These are phyloP conservation scores for Caenorhabditis inopinata DNA, from an alignment of 1,140 invertebrate genomes.

Conservation along the genomic window DNA sequence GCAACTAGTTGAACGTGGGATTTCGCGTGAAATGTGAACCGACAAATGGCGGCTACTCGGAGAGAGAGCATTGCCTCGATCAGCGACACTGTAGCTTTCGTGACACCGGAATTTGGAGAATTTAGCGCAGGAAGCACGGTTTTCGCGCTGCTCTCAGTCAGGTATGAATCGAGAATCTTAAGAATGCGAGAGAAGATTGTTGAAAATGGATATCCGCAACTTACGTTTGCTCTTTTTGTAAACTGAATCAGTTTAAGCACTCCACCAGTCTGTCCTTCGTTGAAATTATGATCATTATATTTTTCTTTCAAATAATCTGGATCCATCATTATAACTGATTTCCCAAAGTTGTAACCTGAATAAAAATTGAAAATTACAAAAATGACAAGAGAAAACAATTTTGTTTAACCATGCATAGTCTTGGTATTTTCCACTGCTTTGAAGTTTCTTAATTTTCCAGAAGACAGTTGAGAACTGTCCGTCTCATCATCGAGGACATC, in stretches of 20 bases:
- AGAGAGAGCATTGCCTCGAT: not conserved
- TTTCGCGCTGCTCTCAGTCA: not conserved
- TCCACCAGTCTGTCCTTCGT: constrained; percentile 1
- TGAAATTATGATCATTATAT: constrained; percentile 21
- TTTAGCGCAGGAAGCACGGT: not conserved
- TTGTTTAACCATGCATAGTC: not conserved
- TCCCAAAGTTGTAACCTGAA: constrained; percentile 6
- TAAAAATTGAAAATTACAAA: not conserved
- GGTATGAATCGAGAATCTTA: constrained; percentile 6
- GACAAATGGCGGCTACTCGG: not conserved
- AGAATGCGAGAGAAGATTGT: no score
- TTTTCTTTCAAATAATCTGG: constrained; percentile 9
- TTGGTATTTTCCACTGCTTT: not conserved
- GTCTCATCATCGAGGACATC: no score
- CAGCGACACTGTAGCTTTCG: not conserved
- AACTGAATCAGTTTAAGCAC: constrained; percentile 9
- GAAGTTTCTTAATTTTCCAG: not conserved
- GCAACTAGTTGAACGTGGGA: constrained; percentile 5
- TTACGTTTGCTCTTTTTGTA: constrained; percentile 8
- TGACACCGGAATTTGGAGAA: not conserved
- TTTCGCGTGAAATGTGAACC: constrained; percentile 2
- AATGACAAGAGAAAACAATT: no score
- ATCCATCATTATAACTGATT: constrained; percentile 16
- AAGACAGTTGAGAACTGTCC: no score
- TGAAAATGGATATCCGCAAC: no score